Base-by-base conservation (phyloP, 2,888 invertebrate genomes). In the Beris chalybata region DNA sequence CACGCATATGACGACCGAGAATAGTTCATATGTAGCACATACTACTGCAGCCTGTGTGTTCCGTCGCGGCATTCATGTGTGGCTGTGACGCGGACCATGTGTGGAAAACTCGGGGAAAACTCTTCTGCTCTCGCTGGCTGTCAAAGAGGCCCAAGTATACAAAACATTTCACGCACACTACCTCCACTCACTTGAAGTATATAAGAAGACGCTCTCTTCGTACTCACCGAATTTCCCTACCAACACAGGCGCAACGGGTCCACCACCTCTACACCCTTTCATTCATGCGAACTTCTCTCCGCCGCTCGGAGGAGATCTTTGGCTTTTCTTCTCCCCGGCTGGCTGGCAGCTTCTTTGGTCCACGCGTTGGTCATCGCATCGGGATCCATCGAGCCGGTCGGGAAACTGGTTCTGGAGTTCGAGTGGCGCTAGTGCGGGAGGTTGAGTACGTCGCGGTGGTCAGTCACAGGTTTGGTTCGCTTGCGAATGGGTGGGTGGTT, bases 141-240 rank as follows among this genome's bases (percentile, higher is more conserved):
- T 38, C 11, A 31, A 11, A 50, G 15, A 44, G 30, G 50, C 50
- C 15, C 43, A 58, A 68, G 66, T 68, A 68, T 68, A 68, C 68
- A 68, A 68, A 68, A 68, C 68, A 68, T 66, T 66, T 32, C 47
- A 56, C 68, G 31, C 58, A 66, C 52, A 61, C 61, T 11, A 13
- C 4, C 13, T 3, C 50, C 12, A 43, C 30, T 11, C 22, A 11
- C 15, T 1, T 52, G 9, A 61, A 61, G 61, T 61, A 50, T 61
- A 61, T 61, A 61, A 52, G 61, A 32, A 61, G 38, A 48, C 9
- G 5, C 32, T 50, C 50, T 52, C 58, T n/a, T 54, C 55, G n/a
- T n/a, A 30, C n/a, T 31, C 38, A 38, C 9, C 22, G 13, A n/a
- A 11, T 56, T 15, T 43, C 22, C 55, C 15, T 13, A 11, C 43